phyloP scores from a whole-genome alignment of 1,140 invertebrate genomes.

The Watersipora subatra region DNA sequence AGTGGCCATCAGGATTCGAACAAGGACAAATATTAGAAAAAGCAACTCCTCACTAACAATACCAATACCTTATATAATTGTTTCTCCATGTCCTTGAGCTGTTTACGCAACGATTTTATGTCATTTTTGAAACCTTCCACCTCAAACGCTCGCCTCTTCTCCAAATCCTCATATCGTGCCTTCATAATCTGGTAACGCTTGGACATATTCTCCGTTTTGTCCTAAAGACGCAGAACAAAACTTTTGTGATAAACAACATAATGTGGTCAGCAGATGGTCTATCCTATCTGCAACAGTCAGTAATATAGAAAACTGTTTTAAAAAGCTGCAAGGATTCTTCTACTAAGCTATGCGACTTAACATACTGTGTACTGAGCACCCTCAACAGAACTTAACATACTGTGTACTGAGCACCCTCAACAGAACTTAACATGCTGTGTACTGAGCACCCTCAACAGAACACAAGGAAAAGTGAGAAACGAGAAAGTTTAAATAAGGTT shows the following conservation, averaged over 20 bases:
- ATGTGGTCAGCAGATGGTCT: too few relatives aligned
- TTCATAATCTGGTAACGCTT: conserved; percentile 36
- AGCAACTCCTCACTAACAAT: not conserved
- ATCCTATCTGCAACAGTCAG: too few relatives aligned
- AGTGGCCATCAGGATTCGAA: not conserved
- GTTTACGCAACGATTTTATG: conserved; percentile 35
- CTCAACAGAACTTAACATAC: too few relatives aligned
- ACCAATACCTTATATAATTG: conserved; percentile 36
- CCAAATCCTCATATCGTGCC: conserved; percentile 35
- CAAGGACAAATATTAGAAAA: not conserved
- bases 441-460: too few relatives aligned
- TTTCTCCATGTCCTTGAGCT: conserved; percentile 38
- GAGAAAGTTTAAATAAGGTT: not conserved
- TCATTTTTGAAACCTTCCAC: conserved; percentile 41
- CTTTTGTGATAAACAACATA: too few relatives aligned
- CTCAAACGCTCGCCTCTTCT: conserved; percentile 36
- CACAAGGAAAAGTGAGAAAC: too few relatives aligned
- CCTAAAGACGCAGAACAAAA: too few relatives aligned
- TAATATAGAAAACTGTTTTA: too few relatives aligned
- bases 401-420: not conserved
- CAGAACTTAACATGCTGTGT: not conserved
- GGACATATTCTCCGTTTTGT: conserved; percentile 35
- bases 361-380: not conserved
- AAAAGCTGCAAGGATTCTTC: too few relatives aligned
- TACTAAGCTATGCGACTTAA: too few relatives aligned